Base-by-base conservation (phyloP, 1,140 invertebrate species). In the Chironomus tepperi region DNA sequence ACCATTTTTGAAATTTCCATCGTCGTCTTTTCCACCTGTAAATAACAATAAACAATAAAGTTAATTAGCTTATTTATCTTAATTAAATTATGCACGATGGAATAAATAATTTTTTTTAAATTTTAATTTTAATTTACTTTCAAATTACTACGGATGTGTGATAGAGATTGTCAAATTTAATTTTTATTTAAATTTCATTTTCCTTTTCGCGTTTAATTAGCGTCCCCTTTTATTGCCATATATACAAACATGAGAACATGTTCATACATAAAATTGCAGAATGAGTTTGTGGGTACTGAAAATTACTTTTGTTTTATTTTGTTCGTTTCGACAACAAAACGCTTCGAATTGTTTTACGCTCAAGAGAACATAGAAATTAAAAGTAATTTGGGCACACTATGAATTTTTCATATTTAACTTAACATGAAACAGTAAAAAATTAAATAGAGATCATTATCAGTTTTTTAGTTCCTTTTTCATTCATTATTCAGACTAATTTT, bases 1-100 rank as follows among this genome's bases (percentile, higher is more conserved):
- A 73, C 81, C 81, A 76, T 81, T 82, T 74, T 82, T 82, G 67
- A 82, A 79, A 77, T 81, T 82, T 0, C 81, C 80, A 42, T 81
- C 81, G 10, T 82, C 81, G 65, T 82, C 81, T 77, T 82, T 82
- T 78, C 75, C 81, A 75, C 81, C 81, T 82, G 43, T 34, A 2
- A 34, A 34, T 34, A 34, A 34, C 7, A 77, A 76, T 34, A 70
- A 15, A 18, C 72, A 18, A 70, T 19, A 18, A 70, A 18, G n/a
- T 21, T 19, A 70, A 70, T 70, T 70, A 70, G 65, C 19, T 34
- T 34, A 21, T 70, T 21, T 18, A 21, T 70, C 19, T 70, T 70
- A 70, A 70, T 70, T 70, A 21, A 18, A 70, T 70, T 70, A 18
- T 16, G 15, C 19, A 21, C 18, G 16, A 19, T 18, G 65, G 8